Evolutionary conservation across 2,888 invertebrate species (phyloP).

Genomic region (Osedax fenrisi): DNA sequence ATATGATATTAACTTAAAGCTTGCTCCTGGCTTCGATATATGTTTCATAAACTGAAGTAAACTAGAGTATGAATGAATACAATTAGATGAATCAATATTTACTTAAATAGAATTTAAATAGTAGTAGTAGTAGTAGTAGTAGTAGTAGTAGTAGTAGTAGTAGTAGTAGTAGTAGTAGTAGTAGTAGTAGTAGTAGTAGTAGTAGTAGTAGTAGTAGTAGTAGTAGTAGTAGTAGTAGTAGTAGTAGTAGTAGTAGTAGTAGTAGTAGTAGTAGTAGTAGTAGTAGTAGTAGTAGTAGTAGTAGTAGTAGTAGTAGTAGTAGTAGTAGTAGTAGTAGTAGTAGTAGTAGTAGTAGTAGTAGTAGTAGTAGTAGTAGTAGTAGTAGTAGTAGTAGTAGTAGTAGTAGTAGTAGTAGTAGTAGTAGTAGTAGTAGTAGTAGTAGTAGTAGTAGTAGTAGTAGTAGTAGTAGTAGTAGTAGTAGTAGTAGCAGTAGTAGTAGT

Average conservation of each 20-base stretch:
- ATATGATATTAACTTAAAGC: too few species aligned
- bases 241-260: not conserved
- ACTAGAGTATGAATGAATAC: too few species aligned
- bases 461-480: too few species aligned
- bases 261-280: not conserved
- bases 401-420: conserved; percentile 14
- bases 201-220: not conserved
- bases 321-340: not conserved
- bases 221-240: not conserved
- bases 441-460: too few species aligned
- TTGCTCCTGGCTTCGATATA: too few species aligned
- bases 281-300: not conserved
- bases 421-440: too few species aligned
- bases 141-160: conserved; percentile 8
- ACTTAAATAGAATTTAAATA: too few species aligned
- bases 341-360: not conserved
- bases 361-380: not conserved
- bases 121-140: conserved; percentile 5
- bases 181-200: not conserved
- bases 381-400: not conserved
- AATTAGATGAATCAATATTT: too few species aligned
- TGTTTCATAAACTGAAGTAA: too few species aligned
- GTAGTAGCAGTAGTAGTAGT: too few species aligned
- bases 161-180: not conserved
- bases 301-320: not conserved